Evolutionary conservation across 2,797 vertebrate genomes (phyloP), one percentile per base, ranked within the genome.

Genomic region (Poecilia picta): DNA sequence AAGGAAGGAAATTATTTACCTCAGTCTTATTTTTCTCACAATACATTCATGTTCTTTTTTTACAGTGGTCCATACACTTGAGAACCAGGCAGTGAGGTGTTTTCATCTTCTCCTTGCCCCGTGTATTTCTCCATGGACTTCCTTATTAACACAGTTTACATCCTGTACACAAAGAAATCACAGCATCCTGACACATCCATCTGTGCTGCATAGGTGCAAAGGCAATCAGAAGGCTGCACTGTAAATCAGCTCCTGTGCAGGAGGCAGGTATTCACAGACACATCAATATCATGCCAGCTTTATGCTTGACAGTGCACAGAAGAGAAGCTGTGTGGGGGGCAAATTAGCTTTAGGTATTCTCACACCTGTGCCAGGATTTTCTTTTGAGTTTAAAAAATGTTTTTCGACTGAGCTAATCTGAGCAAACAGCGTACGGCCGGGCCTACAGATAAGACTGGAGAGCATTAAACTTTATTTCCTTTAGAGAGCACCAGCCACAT

Each of bases 231-330:
- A 76, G 57, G 39, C 46, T 47, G 23, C 31, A 12, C 41, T 80
- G 64, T 84, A 76, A 68, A 81, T 84, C 72, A 77, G 8, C 78
- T 78, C 5, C 41, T 45, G 55, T 8, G 7, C 36, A 64, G 62
- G 18, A 75, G 45, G 75, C 78, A 46, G 68, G 49, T 64, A 41
- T 70, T 8, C 15, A 23, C 12, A 73, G 59, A 81, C 70, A 57
- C 47, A 11, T 79, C 7, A 55, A 43, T n/a, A 39, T n/a, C 23
- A 57, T 36, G 75, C 15, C 33, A 41, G 16, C n/a, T 76, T 66
- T 72, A 73, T 47, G 31, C n/a, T 68, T 28, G 72, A 79, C 51
- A 36, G 31, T 72, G 72, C 53, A 41, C 46, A 64, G 51, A 36
- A 51, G 36, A 78, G 36, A 41, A 51, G 18, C 15, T 8, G 23